Conservation (phyloP, 2,888 invertebrate species). For the Microctonus brassicae region DNA sequence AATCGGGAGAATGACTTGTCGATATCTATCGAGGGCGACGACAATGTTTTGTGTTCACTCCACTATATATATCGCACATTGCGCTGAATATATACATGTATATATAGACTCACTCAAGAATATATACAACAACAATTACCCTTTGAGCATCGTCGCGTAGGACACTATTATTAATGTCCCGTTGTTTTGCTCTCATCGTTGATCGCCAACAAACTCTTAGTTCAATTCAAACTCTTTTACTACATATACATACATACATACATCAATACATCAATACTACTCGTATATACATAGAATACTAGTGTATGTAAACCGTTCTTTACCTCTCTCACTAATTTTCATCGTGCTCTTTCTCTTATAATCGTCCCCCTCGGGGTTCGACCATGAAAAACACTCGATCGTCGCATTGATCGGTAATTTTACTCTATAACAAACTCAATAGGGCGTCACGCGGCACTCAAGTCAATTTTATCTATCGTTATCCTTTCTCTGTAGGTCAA, state of each 20-base stretch:
- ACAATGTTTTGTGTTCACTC: not conserved
- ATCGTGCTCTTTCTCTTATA: not conserved
- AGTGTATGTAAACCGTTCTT: not conserved
- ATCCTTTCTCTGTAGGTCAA: not conserved
- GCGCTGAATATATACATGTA: not conserved
- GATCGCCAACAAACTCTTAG: conserved; percentile 4
- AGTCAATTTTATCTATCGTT: not conserved
- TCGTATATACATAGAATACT: not conserved
- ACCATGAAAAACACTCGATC: not conserved
- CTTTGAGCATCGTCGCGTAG: conserved; percentile 21
- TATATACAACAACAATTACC: conserved; percentile 32
- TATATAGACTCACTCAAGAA: not conserved
- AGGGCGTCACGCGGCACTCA: not conserved
- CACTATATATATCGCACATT: conserved; percentile 26
- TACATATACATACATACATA: not conserved
- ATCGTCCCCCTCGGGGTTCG: not conserved
- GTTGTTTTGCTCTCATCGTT: conserved; percentile 33
- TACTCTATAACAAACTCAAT: not conserved
- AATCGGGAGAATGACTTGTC: conserved; percentile 34
- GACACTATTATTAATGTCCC: conserved; percentile 41
- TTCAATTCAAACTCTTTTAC: not conserved
- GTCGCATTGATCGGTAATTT: conserved; percentile 11
- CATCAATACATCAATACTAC: not conserved
- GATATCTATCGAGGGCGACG: conserved; percentile 30
- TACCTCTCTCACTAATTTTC: not conserved